Evolutionary conservation across 2,113 vertebrate species (phyloP).

Genomic region (Chamaea fasciata): DNA sequence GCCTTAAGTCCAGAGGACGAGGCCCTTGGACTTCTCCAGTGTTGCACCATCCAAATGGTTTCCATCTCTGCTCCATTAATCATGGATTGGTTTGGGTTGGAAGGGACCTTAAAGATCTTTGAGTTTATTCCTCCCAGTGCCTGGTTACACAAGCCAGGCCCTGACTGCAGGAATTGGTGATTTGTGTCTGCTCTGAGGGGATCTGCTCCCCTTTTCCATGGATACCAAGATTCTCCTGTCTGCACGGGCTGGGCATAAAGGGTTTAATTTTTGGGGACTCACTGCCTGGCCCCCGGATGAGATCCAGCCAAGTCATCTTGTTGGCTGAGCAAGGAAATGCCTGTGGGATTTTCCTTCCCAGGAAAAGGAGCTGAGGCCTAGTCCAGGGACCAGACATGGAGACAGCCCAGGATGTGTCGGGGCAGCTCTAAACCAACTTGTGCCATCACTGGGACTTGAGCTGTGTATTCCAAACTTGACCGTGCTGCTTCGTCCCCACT

Average conservation of each 20-base stretch:
- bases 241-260: neutral
- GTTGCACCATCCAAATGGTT: neutral
- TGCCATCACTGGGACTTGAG: neutral
- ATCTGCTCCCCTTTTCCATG: neutral
- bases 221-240: neutral
- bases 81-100: neutral
- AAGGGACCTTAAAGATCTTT: neutral
- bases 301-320: neutral
- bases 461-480: neutral
- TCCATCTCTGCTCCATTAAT: neutral
- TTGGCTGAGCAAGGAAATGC: neutral
- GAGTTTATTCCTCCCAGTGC: neutral
- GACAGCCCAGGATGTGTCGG: neutral
- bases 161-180: neutral
- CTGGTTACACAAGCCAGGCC: neutral
- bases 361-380: neutral
- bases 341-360: neutral
- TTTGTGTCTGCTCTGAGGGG: neutral
- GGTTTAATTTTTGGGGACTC: neutral
- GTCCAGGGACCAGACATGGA: neutral
- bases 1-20: neutral
- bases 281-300: neutral
- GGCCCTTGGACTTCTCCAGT: neutral
- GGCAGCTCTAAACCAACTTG: neutral
- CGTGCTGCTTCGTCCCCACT: neutral